Conservation (phyloP, 2,113 vertebrate genomes). For the Labeo catla region DNA sequence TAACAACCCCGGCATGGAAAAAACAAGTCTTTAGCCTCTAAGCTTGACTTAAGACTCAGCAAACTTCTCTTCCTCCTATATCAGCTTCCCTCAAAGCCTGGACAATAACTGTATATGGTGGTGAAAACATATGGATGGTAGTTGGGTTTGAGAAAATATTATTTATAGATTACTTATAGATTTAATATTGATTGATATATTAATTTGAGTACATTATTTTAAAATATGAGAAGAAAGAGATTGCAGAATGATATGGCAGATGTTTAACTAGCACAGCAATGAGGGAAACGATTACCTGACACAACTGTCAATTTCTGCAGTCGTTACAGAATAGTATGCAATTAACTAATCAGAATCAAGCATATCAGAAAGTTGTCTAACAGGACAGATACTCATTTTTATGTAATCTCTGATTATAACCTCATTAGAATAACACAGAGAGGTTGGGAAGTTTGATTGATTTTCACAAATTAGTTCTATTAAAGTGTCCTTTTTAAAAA, state of each 20-base stretch:
- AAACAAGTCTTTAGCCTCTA: slow-evolving; percentile 19
- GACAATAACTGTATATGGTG: neutral
- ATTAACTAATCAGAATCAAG: neutral
- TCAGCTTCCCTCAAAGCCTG: neutral
- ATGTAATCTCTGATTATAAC: neutral
- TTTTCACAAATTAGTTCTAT: neutral
- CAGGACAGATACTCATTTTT: neutral
- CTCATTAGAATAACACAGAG: neutral
- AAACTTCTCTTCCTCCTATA: neutral
- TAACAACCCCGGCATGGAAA: slow-evolving; percentile 9
- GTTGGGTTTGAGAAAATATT: neutral
- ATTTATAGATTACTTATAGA: neutral
- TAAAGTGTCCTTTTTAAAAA: neutral
- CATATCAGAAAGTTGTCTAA: neutral
- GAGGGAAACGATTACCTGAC: neutral
- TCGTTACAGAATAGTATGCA: neutral
- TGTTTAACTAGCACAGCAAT: neutral
- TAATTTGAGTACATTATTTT: neutral
- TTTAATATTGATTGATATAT: neutral
- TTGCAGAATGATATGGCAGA: neutral
- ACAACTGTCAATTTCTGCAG: neutral
- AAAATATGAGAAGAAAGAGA: neutral
- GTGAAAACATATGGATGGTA: neutral
- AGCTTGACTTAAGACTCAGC: neutral
- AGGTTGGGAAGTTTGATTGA: neutral